Evolutionary conservation across 1,140 invertebrate species (phyloP).

Genomic region (Caenorhabditis brenneri): DNA sequence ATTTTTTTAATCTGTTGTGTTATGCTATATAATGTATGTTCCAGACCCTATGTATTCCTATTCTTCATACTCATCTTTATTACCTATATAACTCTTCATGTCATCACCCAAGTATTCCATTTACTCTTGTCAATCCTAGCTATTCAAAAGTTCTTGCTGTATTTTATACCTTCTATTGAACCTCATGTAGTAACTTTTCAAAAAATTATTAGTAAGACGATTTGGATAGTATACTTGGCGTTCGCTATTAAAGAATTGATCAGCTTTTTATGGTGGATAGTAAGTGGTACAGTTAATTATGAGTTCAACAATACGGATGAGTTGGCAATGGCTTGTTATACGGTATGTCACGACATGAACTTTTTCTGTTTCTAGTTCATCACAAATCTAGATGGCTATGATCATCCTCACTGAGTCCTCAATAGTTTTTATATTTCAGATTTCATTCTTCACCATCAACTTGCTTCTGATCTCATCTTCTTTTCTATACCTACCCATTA

Average conservation of each 20-base stretch:
- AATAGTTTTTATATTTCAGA: too few species aligned
- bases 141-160: background rate
- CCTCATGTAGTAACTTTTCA: background rate
- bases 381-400: too few species aligned
- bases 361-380: too few species aligned
- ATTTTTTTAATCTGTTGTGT: background rate
- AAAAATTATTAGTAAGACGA: background rate
- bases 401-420: too few species aligned
- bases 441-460: background rate
- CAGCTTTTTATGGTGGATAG: background rate
- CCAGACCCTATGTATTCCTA: background rate
- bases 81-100: background rate
- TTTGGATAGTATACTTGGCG: background rate
- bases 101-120: background rate
- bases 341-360: background rate
- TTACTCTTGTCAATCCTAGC: background rate
- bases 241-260: background rate
- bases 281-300: background rate
- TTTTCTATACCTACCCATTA: background rate
- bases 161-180: background rate
- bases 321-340: background rate
- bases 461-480: background rate
- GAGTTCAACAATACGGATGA: background rate
- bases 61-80: background rate
- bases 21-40: background rate